Percentiles rank a stretch among this genome's conserved stretches.
These are phyloP conservation scores for Rhea pennata DNA, from an alignment of 2,113 vertebrate species.

Conservation along the genomic window DNA sequence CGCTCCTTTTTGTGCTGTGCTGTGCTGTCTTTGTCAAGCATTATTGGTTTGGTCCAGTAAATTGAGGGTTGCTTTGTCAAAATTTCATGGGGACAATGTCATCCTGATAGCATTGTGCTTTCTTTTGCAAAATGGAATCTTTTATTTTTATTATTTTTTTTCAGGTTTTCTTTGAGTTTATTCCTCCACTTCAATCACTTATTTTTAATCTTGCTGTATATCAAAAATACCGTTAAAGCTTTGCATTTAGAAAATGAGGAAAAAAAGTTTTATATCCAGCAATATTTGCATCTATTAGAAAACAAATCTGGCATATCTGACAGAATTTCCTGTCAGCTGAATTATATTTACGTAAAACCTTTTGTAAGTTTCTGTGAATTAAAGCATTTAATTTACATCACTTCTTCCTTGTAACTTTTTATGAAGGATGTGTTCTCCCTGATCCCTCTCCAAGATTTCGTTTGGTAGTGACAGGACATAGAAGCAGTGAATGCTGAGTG, in stretches of 20 bases:
- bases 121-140: neutral
- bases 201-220: neutral
- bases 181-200: neutral
- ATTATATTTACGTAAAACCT: neutral
- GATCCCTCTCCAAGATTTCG: neutral
- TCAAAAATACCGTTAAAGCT: conserved; percentile 18
- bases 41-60: neutral
- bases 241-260: neutral
- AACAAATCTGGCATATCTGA: neutral
- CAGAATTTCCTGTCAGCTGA: neutral
- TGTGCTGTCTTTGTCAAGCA: neutral
- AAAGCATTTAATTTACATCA: neutral
- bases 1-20: neutral
- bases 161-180: neutral
- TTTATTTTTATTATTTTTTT: neutral
- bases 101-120: neutral
- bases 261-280: neutral
- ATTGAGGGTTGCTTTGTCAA: neutral
- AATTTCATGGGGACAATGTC: neutral
- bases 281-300: neutral
- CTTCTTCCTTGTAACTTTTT: neutral
- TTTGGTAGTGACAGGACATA: neutral
- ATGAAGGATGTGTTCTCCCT: neutral
- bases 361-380: neutral
- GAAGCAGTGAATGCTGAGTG: neutral